Percentiles rank a stretch among this genome's conserved stretches.
Conservation (phyloP, 2,888 invertebrate species). For the Andrena fulva region DNA sequence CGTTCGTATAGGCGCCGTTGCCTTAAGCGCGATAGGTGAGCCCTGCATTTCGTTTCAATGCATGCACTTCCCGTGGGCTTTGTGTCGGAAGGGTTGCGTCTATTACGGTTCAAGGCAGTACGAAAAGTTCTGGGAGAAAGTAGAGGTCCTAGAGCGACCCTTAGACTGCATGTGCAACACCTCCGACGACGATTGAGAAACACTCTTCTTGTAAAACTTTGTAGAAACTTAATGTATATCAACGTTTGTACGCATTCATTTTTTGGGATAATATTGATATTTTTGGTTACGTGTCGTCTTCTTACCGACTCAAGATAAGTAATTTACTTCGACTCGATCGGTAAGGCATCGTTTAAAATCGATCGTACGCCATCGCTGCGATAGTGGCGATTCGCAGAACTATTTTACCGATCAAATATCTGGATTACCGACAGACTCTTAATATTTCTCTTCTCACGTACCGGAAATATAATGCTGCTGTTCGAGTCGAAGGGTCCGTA, state of each 20-base stretch:
- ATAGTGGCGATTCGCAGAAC: too few relatives aligned
- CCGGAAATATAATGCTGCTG: constrained; percentile 88
- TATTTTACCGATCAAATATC: too few relatives aligned
- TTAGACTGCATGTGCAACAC: constrained; percentile 64
- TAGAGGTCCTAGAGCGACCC: constrained; percentile 59
- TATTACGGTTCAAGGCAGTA: constrained; percentile 69
- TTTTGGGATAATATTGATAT: constrained; percentile 3
- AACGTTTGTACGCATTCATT: background rate
- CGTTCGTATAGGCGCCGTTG: constrained; percentile 61
- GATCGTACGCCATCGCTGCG: too few relatives aligned
- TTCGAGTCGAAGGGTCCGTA: constrained; percentile 89
- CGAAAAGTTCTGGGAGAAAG: constrained; percentile 60
- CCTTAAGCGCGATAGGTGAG: constrained; percentile 64
- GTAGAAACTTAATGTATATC: background rate
- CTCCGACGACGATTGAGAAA: constrained; percentile 53
- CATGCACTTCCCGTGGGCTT: constrained; percentile 77
- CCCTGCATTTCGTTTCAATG: constrained; percentile 68
- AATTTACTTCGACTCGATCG: too few relatives aligned
- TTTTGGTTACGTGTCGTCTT: background rate
- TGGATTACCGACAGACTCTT: background rate
- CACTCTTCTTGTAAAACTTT: background rate
- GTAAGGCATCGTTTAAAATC: too few relatives aligned
- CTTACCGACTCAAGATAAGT: background rate
- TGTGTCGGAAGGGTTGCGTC: constrained; percentile 68
- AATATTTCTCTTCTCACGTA: constrained; percentile 69